These are phyloP conservation scores for Dicyrtomina minuta DNA, from an alignment of 2,888 invertebrate species.

Conservation along the genomic window DNA sequence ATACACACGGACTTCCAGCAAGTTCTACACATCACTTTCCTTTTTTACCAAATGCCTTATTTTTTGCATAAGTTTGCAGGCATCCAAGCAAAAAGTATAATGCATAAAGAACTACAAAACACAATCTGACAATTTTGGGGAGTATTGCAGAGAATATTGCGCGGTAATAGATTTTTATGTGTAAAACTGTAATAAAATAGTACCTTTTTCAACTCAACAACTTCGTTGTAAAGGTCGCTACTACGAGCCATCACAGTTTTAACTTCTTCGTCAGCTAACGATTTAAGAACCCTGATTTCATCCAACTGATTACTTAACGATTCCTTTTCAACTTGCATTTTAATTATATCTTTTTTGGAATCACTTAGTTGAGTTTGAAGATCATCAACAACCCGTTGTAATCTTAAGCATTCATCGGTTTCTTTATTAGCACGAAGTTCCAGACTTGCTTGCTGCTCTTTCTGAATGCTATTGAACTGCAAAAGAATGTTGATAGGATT, in stretches of 20 bases:
- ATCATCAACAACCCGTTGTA: constrained; percentile 2
- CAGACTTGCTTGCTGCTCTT: neutral
- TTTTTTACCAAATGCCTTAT: no score
- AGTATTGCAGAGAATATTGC: no score
- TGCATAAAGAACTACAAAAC: neutral
- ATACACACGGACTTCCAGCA: no score
- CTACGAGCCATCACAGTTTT: constrained; percentile 26
- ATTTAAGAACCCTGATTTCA: constrained; percentile 30
- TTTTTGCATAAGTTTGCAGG: no score
- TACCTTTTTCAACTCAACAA: constrained; percentile 34
- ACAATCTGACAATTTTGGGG: no score
- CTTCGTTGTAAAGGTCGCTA: constrained; percentile 29
- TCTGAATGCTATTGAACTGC: no score
- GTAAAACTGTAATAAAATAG: neutral
- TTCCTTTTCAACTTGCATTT: constrained; percentile 24
- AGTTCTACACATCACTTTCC: no score
- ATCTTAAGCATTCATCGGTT: neutral
- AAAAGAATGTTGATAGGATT: no score
- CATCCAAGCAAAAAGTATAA: no score
- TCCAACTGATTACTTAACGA: constrained; percentile 26
- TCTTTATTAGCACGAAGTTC: neutral
- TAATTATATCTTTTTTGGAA: neutral
- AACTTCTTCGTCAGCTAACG: constrained; percentile 24
- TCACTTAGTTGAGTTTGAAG: constrained; percentile 12
- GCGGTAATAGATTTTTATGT: no score